Evolutionary conservation across 2,888 invertebrate species (phyloP).

Genomic region (Drosophila bunnanda): DNA sequence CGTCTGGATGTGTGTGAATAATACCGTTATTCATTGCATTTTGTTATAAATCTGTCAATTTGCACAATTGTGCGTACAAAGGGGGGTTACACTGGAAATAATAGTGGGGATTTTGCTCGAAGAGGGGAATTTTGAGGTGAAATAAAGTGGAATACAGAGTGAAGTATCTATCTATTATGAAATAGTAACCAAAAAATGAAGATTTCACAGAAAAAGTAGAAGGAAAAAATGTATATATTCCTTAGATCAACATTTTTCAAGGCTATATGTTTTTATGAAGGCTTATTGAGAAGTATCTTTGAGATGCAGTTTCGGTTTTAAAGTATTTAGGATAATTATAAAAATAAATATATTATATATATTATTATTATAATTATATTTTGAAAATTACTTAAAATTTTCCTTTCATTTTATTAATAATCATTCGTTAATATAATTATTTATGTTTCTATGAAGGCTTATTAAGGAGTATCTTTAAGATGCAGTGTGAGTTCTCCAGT

Average conservation of each 20-base stretch:
- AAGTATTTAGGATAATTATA: background rate
- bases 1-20: slow-evolving; percentile 51
- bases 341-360: background rate
- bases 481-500: too few species aligned
- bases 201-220: background rate
- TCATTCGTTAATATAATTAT: too few species aligned
- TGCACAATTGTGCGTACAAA: slow-evolving; percentile 74
- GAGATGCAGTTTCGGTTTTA: background rate
- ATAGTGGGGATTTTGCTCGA: background rate
- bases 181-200: background rate
- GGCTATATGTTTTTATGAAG: background rate
- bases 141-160: background rate
- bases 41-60: slow-evolving; percentile 81
- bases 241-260: background rate
- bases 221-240: too few species aligned
- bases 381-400: too few species aligned
- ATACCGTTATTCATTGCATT: slow-evolving; percentile 74
- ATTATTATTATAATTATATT: too few species aligned
- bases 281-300: background rate
- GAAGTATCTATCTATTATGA: background rate
- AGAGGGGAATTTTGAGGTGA: background rate
- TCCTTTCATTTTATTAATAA: too few species aligned
- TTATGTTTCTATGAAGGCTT: fast-evolving
- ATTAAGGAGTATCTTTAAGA: background rate
- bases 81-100: background rate